A percentile compares a stretch with the other conserved stretches of the same genome.
Conservation (phyloP, 2,797 vertebrate species). For the Scomberomorus guttatus region DNA sequence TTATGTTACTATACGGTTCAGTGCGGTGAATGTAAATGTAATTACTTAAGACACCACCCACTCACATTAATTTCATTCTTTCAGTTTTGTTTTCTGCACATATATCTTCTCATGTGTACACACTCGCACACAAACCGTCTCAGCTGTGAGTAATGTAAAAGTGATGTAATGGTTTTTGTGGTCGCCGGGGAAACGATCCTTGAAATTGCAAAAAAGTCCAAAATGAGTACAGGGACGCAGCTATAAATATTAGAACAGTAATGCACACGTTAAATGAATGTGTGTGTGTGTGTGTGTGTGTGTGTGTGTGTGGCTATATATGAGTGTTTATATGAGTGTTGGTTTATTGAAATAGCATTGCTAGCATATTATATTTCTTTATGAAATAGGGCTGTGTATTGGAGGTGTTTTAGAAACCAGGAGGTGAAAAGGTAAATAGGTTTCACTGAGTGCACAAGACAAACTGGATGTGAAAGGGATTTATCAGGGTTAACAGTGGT, state of each 20-base stretch:
- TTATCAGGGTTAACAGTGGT: slow-evolving; percentile 18
- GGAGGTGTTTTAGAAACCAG: slow-evolving; percentile 41
- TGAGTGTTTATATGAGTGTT: slow-evolving; percentile 1
- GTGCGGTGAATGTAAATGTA: slow-evolving; percentile 26
- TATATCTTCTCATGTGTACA: slow-evolving; percentile 39
- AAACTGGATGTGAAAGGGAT: slow-evolving; percentile 19
- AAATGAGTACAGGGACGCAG: slow-evolving; percentile 74
- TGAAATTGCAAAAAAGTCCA: slow-evolving; percentile 86
- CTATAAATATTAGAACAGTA: slow-evolving; percentile 80
- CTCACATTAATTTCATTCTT: slow-evolving; percentile 39
- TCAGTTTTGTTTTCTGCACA: slow-evolving; percentile 32
- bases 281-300: slow-evolving; percentile 34
- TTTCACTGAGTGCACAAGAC: slow-evolving; percentile 41
- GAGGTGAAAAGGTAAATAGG: slow-evolving; percentile 66
- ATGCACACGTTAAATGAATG: slow-evolving; percentile 70
- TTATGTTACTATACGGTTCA: neutral
- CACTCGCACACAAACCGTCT: slow-evolving; percentile 50
- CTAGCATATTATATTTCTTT: slow-evolving; percentile 56
- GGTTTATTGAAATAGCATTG: slow-evolving; percentile 75
- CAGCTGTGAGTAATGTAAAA: slow-evolving; percentile 80
- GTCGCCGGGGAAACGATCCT: slow-evolving; percentile 85
- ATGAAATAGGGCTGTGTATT: slow-evolving; percentile 54
- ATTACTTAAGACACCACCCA: slow-evolving; percentile 25
- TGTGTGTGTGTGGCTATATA: slow-evolving; percentile 26
- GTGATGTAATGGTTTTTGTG: slow-evolving; percentile 82